A percentile compares a stretch with the other conserved stretches of the same genome.
Evolutionary conservation across 2,797 vertebrate genomes (phyloP).

Genomic region (Nyctibius grandis): DNA sequence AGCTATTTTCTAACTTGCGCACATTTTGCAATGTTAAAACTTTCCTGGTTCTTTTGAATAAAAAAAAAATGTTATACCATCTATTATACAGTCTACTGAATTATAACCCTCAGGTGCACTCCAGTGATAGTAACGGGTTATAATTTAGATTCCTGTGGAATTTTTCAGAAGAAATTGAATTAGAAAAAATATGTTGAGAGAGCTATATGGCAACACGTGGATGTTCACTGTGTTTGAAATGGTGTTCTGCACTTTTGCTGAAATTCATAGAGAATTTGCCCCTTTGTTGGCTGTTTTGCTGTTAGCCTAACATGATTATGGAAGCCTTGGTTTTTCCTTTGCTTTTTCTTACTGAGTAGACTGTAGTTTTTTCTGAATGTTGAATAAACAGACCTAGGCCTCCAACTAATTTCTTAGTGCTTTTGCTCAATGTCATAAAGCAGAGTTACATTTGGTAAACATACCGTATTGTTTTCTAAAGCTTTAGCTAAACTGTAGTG

Average conservation of each 20-base stretch:
- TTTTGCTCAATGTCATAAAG: background rate
- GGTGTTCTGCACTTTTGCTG: conserved; percentile 60
- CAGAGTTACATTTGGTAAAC: background rate
- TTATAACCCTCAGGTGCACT: conserved; percentile 52
- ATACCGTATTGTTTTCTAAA: background rate
- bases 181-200: conserved; percentile 49
- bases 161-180: conserved; percentile 16
- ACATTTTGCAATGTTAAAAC: background rate
- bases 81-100: background rate
- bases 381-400: background rate
- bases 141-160: conserved; percentile 1
- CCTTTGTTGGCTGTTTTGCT: conserved; percentile 47
- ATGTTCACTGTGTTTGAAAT: conserved; percentile 64
- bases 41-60: background rate
- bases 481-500: background rate
- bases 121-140: background rate
- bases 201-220: conserved; percentile 66
- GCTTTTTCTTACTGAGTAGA: conserved; percentile 20
- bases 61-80: background rate
- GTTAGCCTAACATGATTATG: conserved; percentile 50
- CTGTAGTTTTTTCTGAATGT: background rate
- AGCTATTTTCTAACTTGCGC: background rate
- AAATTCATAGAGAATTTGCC: conserved; percentile 20
- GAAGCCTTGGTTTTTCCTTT: conserved; percentile 17
- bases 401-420: background rate